Conservation (phyloP, 2,888 invertebrate species). For the Oscheius myriophilus region DNA sequence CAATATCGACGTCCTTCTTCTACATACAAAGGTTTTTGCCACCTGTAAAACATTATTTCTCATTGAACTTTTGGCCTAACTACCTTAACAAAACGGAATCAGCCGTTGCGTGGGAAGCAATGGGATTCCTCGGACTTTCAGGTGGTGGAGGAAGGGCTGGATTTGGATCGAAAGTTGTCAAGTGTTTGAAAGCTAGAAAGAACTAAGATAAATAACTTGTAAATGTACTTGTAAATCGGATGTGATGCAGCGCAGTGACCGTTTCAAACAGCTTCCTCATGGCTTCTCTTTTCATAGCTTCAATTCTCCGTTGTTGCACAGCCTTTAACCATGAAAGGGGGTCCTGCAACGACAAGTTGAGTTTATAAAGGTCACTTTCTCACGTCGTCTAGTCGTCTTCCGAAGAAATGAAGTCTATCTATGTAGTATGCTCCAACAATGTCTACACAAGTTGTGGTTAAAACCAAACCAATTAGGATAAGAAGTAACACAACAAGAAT, state of each 20-base stretch:
- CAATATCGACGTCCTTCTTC: conserved; percentile 65
- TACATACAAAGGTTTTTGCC: conserved; percentile 63
- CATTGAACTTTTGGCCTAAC: background rate
- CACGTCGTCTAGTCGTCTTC: conserved; percentile 63
- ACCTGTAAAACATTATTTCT: conserved; percentile 29
- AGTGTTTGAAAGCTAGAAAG: conserved; percentile 47
- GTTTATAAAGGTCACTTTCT: conserved; percentile 4
- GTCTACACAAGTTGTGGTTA: conserved; percentile 96
- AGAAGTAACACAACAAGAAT: conserved; percentile 92
- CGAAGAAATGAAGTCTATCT: conserved; percentile 69
- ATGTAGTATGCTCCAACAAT: conserved; percentile 81
- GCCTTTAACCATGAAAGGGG: conserved; percentile 69
- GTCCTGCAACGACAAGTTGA: conserved; percentile 38
- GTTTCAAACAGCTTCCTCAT: conserved; percentile 70
- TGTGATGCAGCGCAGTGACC: conserved; percentile 66
- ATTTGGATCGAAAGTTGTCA: conserved; percentile 46
- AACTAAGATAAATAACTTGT: background rate
- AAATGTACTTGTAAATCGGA: conserved; percentile 54
- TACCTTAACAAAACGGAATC: conserved; percentile 60
- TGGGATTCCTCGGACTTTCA: conserved; percentile 20
- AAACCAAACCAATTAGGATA: conserved; percentile 88
- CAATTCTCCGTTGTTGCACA: conserved; percentile 68
- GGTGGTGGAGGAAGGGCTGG: conserved; percentile 21
- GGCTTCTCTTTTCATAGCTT: conserved; percentile 69
- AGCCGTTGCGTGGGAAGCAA: conserved; percentile 64